Conservation (phyloP, 2,888 invertebrate genomes). For the Galeruca laticollis region DNA sequence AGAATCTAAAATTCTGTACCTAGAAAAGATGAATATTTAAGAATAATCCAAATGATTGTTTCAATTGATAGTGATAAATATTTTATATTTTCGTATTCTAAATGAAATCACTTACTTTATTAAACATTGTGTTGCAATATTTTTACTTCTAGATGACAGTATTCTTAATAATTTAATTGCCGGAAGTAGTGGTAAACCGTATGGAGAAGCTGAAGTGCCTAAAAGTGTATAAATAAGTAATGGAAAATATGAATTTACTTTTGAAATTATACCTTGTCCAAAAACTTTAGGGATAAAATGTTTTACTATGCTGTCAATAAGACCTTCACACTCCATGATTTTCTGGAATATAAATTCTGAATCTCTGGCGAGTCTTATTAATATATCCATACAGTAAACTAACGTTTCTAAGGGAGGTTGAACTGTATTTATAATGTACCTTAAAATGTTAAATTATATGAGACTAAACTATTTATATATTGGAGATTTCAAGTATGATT, state of each 20-base stretch:
- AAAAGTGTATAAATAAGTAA: slow-evolving; percentile 3
- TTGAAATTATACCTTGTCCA: slow-evolving; percentile 23
- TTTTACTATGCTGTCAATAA: slow-evolving; percentile 73
- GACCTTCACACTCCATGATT: slow-evolving; percentile 74
- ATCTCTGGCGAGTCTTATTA: slow-evolving; percentile 83
- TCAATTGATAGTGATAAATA: too few species aligned
- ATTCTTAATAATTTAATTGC: slow-evolving; percentile 82
- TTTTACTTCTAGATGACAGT: slow-evolving; percentile 73
- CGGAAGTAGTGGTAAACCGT: slow-evolving; percentile 77
- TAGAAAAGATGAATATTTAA: slow-evolving; percentile 47
- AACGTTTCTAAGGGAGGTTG: slow-evolving; percentile 80
- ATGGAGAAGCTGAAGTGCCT: slow-evolving; percentile 60
- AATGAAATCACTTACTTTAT: slow-evolving; percentile 62
- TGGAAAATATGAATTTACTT: neutral
- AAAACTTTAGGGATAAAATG: slow-evolving; percentile 71
- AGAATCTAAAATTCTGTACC: slow-evolving; percentile 69
- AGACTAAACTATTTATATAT: too few species aligned
- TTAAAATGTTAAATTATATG: slow-evolving; percentile 60
- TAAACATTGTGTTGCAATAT: slow-evolving; percentile 70
- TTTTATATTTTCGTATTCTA: neutral
- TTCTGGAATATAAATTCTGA: slow-evolving; percentile 76
- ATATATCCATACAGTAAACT: slow-evolving; percentile 80
- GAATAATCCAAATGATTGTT: slow-evolving; percentile 8
- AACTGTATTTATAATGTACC: slow-evolving; percentile 80
- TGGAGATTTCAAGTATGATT: too few species aligned